These are phyloP conservation scores for Leguminivora glycinivorella DNA, from an alignment of 1,140 invertebrate species.

Conservation along the genomic window DNA sequence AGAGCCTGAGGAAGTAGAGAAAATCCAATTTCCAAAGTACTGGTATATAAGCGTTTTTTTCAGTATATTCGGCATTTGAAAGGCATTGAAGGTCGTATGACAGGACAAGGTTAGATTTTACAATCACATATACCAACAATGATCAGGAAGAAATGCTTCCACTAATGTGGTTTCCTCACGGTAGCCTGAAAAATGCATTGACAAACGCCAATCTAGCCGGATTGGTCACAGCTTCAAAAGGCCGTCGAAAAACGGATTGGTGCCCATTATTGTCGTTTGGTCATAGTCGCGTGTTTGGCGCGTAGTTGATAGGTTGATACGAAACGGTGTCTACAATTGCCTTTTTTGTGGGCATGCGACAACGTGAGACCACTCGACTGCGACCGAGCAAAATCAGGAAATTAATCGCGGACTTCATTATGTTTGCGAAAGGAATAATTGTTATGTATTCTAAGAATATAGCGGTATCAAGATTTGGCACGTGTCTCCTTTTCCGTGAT, in stretches of 20 bases:
- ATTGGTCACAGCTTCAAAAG: slow-evolving; percentile 30
- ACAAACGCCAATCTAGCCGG: slow-evolving; percentile 14
- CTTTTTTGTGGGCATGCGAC: neutral
- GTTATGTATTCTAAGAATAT: neutral
- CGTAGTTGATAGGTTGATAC: slow-evolving; percentile 27
- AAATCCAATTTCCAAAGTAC: no score
- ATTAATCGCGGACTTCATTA: neutral
- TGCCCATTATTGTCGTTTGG: slow-evolving; percentile 25
- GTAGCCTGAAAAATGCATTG: slow-evolving; percentile 21
- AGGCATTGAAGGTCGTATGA: slow-evolving; percentile 17
- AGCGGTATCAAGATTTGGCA: slow-evolving; percentile 15
- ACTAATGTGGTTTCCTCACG: slow-evolving; percentile 14
- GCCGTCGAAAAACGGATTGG: slow-evolving; percentile 26
- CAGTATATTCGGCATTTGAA: neutral
- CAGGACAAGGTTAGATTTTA: slow-evolving; percentile 22
- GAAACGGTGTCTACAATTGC: slow-evolving; percentile 20
- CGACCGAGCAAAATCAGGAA: neutral
- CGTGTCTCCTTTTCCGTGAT: slow-evolving; percentile 14
- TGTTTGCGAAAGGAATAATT: slow-evolving; percentile 5
- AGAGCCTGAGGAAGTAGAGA: no score
- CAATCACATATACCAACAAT: slow-evolving; percentile 19
- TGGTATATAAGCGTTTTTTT: slow-evolving; percentile 5
- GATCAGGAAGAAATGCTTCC: slow-evolving; percentile 28
- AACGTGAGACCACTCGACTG: slow-evolving; percentile 16
- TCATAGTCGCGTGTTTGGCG: slow-evolving; percentile 23